Percentiles rank a stretch among this genome's conserved stretches.
phyloP scores from a whole-genome alignment of 2,797 vertebrate species.

The Distichodus sexfasciatus region DNA sequence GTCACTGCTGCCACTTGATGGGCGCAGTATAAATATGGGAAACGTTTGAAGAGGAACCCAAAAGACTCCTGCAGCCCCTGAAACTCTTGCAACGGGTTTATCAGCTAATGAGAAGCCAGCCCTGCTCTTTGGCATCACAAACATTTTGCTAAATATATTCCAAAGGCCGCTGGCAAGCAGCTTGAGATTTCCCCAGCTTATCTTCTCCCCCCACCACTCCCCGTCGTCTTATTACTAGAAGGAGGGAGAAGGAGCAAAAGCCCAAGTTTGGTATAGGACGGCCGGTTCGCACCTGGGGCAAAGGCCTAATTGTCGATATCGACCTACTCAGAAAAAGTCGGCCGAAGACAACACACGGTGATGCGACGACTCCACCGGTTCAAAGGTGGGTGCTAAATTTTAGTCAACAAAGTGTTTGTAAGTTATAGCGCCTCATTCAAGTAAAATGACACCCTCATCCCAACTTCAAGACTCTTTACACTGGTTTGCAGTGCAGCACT shows the following conservation, averaged over 20 bases:
- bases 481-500: no score
- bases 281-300: background rate
- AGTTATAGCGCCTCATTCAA: no score
- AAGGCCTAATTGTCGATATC: background rate
- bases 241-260: constrained; percentile 52
- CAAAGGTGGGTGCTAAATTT: background rate
- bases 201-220: constrained; percentile 59
- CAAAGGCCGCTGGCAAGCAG: constrained; percentile 69
- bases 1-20: constrained; percentile 71
- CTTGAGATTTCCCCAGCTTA: constrained; percentile 63
- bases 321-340: background rate
- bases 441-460: no score
- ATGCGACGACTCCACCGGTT: background rate
- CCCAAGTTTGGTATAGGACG: constrained; percentile 14
- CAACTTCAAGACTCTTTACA: no score
- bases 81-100: constrained; percentile 68
- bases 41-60: constrained; percentile 78
- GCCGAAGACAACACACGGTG: background rate
- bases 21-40: constrained; percentile 78
- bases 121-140: constrained; percentile 79
- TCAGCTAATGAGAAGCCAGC: constrained; percentile 78
- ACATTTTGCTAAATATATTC: constrained; percentile 76
- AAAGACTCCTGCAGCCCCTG: constrained; percentile 70
- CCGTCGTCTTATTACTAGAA: constrained; percentile 67
- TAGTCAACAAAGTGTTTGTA: no score